A percentile compares a stretch with the other conserved stretches of the same genome.
phyloP scores from a whole-genome alignment of 2,888 invertebrate genomes.

The Oxycera nigricornis region DNA sequence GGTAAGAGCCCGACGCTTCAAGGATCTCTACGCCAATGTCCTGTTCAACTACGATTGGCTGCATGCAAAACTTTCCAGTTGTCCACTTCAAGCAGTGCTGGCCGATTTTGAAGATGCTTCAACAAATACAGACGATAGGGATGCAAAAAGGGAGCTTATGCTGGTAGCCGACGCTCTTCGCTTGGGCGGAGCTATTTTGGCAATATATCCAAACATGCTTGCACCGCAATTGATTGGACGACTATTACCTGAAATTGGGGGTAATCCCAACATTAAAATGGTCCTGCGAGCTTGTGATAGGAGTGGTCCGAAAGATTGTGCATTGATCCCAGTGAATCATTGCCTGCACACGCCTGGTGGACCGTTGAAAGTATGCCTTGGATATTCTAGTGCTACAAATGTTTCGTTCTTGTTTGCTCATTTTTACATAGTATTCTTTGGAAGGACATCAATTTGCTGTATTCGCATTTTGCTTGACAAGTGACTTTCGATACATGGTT shows the following conservation, averaged over 20 bases:
- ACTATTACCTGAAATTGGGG: constrained; percentile 87
- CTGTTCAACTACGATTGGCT: constrained; percentile 98
- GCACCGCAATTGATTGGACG: constrained; percentile 93
- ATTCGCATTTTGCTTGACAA: constrained; percentile 88
- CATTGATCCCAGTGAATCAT: constrained; percentile 91
- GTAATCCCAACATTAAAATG: constrained; percentile 82
- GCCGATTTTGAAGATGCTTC: constrained; percentile 96
- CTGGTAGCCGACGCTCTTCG: constrained; percentile 92
- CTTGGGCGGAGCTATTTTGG: constrained; percentile 91
- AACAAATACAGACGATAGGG: constrained; percentile 79
- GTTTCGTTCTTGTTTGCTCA: not conserved
- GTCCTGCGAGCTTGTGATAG: constrained; percentile 90
- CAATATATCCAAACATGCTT: constrained; percentile 92
- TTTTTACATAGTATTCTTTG: constrained; percentile 77
- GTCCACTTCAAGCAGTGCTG: constrained; percentile 92
- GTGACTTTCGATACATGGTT: constrained; percentile 90
- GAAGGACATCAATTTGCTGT: constrained; percentile 99
- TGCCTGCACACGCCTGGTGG: constrained; percentile 99
- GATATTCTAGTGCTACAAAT: not conserved
- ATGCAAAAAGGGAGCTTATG: constrained; percentile 79
- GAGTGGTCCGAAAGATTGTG: constrained; percentile 87
- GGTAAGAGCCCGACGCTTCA: constrained; percentile 87
- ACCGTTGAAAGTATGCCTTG: constrained; percentile 78
- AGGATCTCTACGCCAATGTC: constrained; percentile 89
- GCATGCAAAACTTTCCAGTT: constrained; percentile 93